Evolutionary conservation across 2,888 invertebrate genomes (phyloP), one percentile per base, ranked within the genome.

Genomic region (Drosophila paramelanica): DNA sequence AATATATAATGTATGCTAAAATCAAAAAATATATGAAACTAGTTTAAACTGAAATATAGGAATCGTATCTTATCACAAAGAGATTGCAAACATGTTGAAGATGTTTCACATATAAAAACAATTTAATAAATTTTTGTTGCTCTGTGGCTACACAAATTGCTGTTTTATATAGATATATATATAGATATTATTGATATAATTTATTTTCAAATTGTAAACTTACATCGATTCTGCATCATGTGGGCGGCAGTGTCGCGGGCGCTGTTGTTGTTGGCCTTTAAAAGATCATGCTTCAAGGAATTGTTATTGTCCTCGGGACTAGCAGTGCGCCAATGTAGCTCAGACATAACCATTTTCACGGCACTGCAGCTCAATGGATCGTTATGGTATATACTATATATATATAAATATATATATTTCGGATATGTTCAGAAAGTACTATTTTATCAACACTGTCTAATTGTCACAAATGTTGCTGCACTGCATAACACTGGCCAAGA

Each of bases 321-420:
- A 74, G 83, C 89, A 74, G 86, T 86, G 80, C 90, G 90, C 92
- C 92, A 92, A 84, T 90, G 92, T 89, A 92, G 82, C 90, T 92
- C 92, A 89, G 92, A 92, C 92, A 92, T 92, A 91, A 92, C 92
- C 92, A 92, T 92, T 90, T 92, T 92, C 81, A 90, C 89, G 70
- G 23, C 23, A 23, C 23, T 23, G 23, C 23, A 23, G 23, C 23
- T 23, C 23, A 23, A 50, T 39, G 23, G 61, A 43, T 36, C 42
- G 36, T 20, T 11, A 1, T 62, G 13, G 27, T 57, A 36, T 46
- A 14, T n/a, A 46, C 0, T 60, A 33, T 33, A 33, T 33, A 33
- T 33, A 57, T 59, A 42, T 27, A n/a, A 11, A 14, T 43, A 20
- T 50, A 57, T 56, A 42, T 50, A 8, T 33, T 11, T 5, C 5